These are phyloP conservation scores for Papilio dardanus DNA, from an alignment of 1,140 invertebrate genomes.

Conservation along the genomic window DNA sequence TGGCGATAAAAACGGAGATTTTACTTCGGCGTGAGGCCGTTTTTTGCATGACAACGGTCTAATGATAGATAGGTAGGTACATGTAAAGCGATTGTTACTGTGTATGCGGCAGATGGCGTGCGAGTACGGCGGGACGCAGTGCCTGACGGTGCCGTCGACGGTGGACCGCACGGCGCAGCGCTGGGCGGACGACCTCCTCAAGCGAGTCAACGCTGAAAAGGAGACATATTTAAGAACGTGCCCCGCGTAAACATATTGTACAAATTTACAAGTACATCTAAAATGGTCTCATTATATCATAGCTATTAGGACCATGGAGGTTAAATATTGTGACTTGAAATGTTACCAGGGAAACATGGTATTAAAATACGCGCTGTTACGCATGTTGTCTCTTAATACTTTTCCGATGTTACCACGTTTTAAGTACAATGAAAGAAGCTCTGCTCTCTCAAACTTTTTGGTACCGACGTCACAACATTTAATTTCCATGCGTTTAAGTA, in stretches of 20 bases:
- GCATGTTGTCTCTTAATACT: no score
- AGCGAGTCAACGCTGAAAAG: conserved; percentile 54
- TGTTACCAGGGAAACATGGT: not conserved
- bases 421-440: no score
- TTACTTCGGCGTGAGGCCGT: no score
- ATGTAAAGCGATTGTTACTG: no score
- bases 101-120: conserved; percentile 58
- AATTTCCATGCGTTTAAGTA: not conserved
- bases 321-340: not conserved
- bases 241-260: conserved; percentile 44
- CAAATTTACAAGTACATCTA: conserved; percentile 14
- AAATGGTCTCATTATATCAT: conserved; percentile 2
- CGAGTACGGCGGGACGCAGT: conserved; percentile 69
- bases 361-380: not conserved
- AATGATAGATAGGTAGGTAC: no score
- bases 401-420: no score
- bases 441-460: no score
- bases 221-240: conserved; percentile 51
- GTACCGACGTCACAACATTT: not conserved
- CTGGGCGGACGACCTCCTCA: conserved; percentile 66
- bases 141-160: conserved; percentile 68
- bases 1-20: no score
- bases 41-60: no score
- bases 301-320: not conserved
- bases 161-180: conserved; percentile 73